Evolutionary conservation across 2,797 vertebrate species (phyloP).

Genomic region (Falco biarmicus): DNA sequence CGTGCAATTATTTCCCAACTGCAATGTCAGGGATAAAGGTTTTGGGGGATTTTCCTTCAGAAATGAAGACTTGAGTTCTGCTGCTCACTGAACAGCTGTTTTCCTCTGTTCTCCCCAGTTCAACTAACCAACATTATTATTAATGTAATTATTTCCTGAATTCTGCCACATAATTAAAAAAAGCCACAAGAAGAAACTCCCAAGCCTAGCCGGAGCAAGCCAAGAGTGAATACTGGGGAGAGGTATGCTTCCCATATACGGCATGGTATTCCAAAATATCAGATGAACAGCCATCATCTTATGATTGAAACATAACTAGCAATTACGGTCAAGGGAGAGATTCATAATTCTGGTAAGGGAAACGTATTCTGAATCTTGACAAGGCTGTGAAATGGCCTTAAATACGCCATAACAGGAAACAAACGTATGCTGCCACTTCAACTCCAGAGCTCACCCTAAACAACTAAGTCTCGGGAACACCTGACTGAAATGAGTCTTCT

Average conservation of each 20-base stretch:
- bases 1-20: not conserved
- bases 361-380: not conserved
- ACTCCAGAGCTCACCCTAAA: not conserved
- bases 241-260: slow-evolving; percentile 28
- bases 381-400: not conserved
- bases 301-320: not conserved
- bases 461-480: not conserved
- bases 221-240: slow-evolving; percentile 37
- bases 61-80: not conserved
- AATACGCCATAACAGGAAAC: not conserved
- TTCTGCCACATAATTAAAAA: slow-evolving; percentile 27
- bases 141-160: slow-evolving; percentile 28
- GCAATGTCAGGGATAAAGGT: not conserved
- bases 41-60: not conserved
- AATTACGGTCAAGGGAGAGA: slow-evolving; percentile 15
- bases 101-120: not conserved
- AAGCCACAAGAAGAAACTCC: slow-evolving; percentile 21
- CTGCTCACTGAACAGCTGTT: not conserved
- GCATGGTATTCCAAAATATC: slow-evolving; percentile 34
- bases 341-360: not conserved
- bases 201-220: slow-evolving; percentile 1
- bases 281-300: slow-evolving; percentile 22
- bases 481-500: not conserved
- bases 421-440: not conserved
- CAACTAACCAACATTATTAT: not conserved